Percentiles rank a stretch among this genome's conserved stretches.
phyloP scores from a whole-genome alignment of 2,797 vertebrate species.

The Myotis daubentonii region DNA sequence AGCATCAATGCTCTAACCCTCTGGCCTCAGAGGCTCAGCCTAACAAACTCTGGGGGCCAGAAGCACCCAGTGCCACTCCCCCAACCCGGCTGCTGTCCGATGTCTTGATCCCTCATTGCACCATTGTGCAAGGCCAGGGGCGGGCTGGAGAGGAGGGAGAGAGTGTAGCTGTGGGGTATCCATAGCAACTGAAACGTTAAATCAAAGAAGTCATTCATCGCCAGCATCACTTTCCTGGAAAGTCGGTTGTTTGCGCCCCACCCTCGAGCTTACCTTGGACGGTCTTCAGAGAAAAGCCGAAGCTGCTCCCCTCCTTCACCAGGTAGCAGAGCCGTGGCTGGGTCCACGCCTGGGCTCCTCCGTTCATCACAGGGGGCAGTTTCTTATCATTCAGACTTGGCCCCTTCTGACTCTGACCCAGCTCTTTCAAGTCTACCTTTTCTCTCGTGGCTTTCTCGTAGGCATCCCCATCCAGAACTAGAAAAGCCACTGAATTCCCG shows the following conservation, averaged over 20 bases:
- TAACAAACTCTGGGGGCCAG: not conserved
- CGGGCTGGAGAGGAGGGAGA: not conserved
- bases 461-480: conserved; percentile 89
- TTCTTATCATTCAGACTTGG: conserved; percentile 44
- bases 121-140: not conserved
- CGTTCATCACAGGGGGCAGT: conserved; percentile 77
- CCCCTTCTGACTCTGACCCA: conserved; percentile 71
- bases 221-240: not conserved
- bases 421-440: conserved; percentile 85
- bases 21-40: not conserved
- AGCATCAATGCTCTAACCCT: not conserved
- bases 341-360: conserved; percentile 59
- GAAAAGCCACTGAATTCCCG: conserved; percentile 88
- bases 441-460: conserved; percentile 89
- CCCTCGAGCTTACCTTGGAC: conserved; percentile 86
- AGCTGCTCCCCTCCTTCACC: conserved; percentile 87
- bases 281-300: conserved; percentile 93
- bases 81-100: not conserved
- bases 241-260: not conserved
- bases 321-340: conserved; percentile 93
- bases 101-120: not conserved
- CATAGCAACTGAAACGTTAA: not conserved
- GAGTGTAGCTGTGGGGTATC: fast-evolving
- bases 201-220: not conserved
- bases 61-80: not conserved